These are phyloP conservation scores for Sitta europaea DNA, from an alignment of 2,113 vertebrate genomes.

Conservation along the genomic window DNA sequence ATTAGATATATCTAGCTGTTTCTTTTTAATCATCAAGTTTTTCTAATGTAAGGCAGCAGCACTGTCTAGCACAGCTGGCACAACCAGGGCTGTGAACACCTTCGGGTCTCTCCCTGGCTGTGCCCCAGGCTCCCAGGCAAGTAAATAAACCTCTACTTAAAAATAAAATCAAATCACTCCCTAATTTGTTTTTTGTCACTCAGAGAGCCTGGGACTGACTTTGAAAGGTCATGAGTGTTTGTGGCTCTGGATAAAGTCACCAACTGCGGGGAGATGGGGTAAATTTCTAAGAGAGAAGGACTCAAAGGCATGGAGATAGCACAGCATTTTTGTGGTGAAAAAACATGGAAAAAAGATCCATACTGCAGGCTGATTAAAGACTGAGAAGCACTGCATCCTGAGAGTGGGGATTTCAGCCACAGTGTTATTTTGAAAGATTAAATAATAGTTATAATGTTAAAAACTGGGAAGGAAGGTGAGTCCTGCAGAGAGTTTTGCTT, in stretches of 20 bases:
- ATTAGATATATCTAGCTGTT: conserved; percentile 54
- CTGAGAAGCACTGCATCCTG: neutral
- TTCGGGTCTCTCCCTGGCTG: neutral
- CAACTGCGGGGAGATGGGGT: neutral
- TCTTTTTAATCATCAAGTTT: conserved; percentile 57
- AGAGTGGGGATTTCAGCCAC: neutral
- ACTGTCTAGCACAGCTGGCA: conserved; percentile 24
- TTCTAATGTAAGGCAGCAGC: conserved; percentile 35
- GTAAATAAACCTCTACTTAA: neutral
- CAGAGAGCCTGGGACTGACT: neutral
- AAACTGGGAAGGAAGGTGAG: neutral
- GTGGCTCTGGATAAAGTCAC: neutral
- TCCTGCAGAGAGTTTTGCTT: neutral
- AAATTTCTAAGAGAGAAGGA: neutral
- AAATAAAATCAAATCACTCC: neutral
- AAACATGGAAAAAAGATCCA: neutral
- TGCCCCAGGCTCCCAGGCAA: neutral
- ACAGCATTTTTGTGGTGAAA: neutral
- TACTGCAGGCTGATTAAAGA: neutral
- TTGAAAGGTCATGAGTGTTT: neutral
- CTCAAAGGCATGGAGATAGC: neutral
- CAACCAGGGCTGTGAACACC: neutral
- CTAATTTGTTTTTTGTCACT: neutral
- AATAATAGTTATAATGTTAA: neutral
- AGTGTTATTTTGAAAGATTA: neutral